phyloP scores from a whole-genome alignment of 2,113 vertebrate genomes.

The Fregetta grallaria region DNA sequence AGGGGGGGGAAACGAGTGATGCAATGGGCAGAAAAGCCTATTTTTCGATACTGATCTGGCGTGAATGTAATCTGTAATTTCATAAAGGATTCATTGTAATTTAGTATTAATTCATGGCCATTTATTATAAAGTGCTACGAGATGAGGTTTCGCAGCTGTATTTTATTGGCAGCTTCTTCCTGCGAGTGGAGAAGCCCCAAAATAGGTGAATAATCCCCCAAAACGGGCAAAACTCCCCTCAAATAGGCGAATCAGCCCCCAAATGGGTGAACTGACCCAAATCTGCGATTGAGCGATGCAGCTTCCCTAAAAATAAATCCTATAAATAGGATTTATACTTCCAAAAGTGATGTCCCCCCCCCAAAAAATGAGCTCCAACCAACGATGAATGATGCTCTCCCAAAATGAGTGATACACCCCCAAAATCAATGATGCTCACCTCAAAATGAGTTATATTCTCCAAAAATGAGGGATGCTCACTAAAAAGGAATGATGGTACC shows the following conservation, averaged over 20 bases:
- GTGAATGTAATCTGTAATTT: slow-evolving; percentile 71
- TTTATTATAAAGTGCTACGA: slow-evolving; percentile 72
- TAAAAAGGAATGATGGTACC: neutral
- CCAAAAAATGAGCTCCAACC: neutral
- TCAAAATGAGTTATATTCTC: neutral
- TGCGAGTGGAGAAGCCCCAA: neutral
- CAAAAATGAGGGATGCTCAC: neutral
- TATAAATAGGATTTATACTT: neutral
- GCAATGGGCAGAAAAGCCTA: slow-evolving; percentile 47
- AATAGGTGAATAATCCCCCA: neutral
- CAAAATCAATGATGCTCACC: neutral
- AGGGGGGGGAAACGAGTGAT: neutral
- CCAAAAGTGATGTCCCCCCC: neutral
- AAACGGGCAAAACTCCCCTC: neutral
- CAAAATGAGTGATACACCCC: neutral
- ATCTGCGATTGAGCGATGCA: fast-evolving
- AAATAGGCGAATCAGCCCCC: fast-evolving
- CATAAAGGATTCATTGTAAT: slow-evolving; percentile 68
- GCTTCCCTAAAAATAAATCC: too few relatives aligned
- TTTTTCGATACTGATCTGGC: slow-evolving; percentile 53
- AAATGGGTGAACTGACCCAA: neutral
- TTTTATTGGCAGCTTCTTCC: slow-evolving; percentile 54
- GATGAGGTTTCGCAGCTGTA: slow-evolving; percentile 44
- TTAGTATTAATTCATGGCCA: slow-evolving; percentile 64
- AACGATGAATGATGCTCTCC: neutral